phyloP scores from a whole-genome alignment of 1,140 invertebrate genomes.

The Oryzaephilus surinamensis region DNA sequence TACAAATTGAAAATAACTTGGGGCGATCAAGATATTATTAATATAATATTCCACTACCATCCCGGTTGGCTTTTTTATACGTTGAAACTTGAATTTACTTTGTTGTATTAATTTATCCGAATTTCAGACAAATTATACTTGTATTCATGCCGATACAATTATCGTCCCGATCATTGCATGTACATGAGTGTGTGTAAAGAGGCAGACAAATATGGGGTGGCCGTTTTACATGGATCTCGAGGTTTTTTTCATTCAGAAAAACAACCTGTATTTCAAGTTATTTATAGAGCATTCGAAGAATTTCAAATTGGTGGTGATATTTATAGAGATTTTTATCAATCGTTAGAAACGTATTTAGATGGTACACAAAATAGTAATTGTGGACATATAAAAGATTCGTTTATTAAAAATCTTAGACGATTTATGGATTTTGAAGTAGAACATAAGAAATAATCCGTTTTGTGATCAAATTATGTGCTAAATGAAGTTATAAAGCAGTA shows the following conservation, averaged over 20 bases:
- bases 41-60: conserved; percentile 89
- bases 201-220: conserved; percentile 65
- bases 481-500: no score
- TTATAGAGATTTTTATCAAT: conserved; percentile 37
- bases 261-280: conserved; percentile 73
- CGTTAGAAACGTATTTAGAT: conserved; percentile 38
- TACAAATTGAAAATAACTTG: conserved; percentile 83
- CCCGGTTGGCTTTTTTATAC: conserved; percentile 44
- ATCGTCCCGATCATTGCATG: conserved; percentile 90
- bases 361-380: conserved; percentile 37
- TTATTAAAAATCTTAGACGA: conserved; percentile 36
- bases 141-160: conserved; percentile 83
- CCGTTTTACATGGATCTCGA: conserved; percentile 81
- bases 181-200: conserved; percentile 75
- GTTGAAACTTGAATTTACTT: background rate
- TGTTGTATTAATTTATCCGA: conserved; percentile 1
- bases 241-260: conserved; percentile 73
- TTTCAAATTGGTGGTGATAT: conserved; percentile 40
- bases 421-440: conserved; percentile 6
- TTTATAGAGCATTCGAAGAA: conserved; percentile 62
- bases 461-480: no score
- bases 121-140: conserved; percentile 64
- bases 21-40: conserved; percentile 98
- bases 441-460: no score
- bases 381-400: conserved; percentile 39